These are phyloP conservation scores for Trichonephila clavata DNA, from an alignment of 1,140 invertebrate species.

Conservation along the genomic window DNA sequence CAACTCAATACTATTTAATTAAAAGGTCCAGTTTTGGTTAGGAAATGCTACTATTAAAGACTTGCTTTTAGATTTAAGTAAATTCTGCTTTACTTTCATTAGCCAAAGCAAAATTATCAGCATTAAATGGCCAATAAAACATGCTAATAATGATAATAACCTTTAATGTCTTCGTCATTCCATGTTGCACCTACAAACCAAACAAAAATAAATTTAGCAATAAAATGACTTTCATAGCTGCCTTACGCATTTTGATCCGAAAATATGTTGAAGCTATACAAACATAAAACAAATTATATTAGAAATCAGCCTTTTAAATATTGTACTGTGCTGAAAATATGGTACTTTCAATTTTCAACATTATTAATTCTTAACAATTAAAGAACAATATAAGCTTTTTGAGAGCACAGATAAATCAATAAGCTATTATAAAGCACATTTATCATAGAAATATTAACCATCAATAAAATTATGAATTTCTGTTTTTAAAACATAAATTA, in stretches of 20 bases:
- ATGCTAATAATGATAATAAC: constrained; percentile 72
- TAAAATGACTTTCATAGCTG: constrained; percentile 41
- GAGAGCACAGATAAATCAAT: too few relatives aligned
- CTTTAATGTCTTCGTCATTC: constrained; percentile 79
- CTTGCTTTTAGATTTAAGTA: background rate
- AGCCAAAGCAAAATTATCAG: constrained; percentile 15
- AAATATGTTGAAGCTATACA: constrained; percentile 16
- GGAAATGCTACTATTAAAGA: background rate
- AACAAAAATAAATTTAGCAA: constrained; percentile 64
- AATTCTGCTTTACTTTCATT: background rate
- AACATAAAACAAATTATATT: constrained; percentile 26
- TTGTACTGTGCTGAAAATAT: background rate
- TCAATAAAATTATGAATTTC: too few relatives aligned
- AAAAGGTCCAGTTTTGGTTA: background rate
- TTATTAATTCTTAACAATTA: too few relatives aligned
- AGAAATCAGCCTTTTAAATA: background rate
- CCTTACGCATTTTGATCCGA: constrained; percentile 16
- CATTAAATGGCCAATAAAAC: background rate
- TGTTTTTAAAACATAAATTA: too few relatives aligned
- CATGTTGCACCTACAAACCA: constrained; percentile 79
- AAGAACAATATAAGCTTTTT: too few relatives aligned
- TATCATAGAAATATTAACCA: too few relatives aligned
- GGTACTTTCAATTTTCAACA: too few relatives aligned
- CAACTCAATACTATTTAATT: background rate
- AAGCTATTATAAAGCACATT: too few relatives aligned